These are phyloP conservation scores for Lucinisca nassula DNA, from an alignment of 2,888 invertebrate genomes.

Conservation along the genomic window DNA sequence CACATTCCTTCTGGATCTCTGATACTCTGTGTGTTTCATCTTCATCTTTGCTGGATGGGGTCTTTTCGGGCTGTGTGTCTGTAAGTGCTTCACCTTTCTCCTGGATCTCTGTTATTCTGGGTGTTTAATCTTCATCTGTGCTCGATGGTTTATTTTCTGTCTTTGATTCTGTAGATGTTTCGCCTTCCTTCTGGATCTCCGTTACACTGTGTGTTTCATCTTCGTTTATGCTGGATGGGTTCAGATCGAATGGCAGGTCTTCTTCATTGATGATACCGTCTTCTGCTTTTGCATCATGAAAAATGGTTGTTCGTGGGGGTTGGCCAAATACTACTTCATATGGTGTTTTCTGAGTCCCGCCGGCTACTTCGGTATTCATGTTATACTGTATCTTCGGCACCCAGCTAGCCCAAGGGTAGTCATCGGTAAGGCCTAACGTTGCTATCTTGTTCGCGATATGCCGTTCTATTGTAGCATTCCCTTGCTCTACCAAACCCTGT, in stretches of 20 bases:
- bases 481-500: constrained; percentile 49
- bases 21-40: background rate
- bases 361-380: constrained; percentile 28
- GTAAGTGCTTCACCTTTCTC: background rate
- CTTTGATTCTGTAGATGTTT: background rate
- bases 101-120: background rate
- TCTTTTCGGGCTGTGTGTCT: background rate
- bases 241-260: background rate
- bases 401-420: constrained; percentile 7
- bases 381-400: constrained; percentile 14
- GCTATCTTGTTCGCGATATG: constrained; percentile 15
- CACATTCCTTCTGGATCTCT: background rate
- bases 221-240: background rate
- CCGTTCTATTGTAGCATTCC: constrained; percentile 31
- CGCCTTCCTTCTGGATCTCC: background rate
- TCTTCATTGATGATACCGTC: background rate
- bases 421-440: background rate
- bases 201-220: background rate
- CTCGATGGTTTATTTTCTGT: background rate
- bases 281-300: background rate
- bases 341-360: background rate
- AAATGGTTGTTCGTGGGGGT: constrained; percentile 6
- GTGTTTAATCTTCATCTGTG: background rate
- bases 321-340: constrained; percentile 35
- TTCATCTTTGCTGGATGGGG: background rate